Evolutionary conservation across 2,888 invertebrate genomes (phyloP), one percentile per base, ranked within the genome.

Genomic region (Chironomus tentans): DNA sequence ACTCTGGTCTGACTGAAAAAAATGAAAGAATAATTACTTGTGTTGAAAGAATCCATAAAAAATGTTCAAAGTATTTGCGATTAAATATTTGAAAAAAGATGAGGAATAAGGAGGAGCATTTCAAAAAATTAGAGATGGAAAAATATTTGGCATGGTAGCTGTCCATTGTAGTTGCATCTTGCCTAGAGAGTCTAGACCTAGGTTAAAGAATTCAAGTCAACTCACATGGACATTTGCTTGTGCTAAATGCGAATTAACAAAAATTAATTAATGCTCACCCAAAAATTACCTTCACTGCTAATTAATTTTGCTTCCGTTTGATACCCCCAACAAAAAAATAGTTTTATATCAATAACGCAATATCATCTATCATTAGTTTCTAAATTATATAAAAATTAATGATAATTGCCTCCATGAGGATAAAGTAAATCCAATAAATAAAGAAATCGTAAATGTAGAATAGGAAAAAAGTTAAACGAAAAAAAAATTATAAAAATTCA

Each of bases 41-140:
- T 76, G 76, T 76, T 76, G 76, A 76, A 76, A 70, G 76, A 70
- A 46, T 68, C 21, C 68, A n/a, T 50, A 75, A 56, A 56, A 56
- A 24, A 71, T 7, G 21, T 38, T 38, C 38, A 38, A 38, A 10
- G 10, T 38, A 7, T 38, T 38, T 38, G 38, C 38, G 38, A 38
- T 38, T 38, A 38, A 38, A 38, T 38, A 38, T 38, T 38, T 38
- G 38, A 38, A 38, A n/a, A n/a, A 28, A 38, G 38, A 38, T 38
- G 38, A 10, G 1, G 10, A 10, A 10, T 7, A 38, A 38, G 38
- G 38, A 38, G 38, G 38, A 38, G 38, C 38, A 38, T 38, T 38
- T 38, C 38, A 38, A 38, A 68, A 28, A 38, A 68, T 28, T 56
- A 56, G 38, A 38, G 38, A 38, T 38, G 38, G 10, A 38, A 38